Evolutionary conservation across 2,888 invertebrate genomes (phyloP).

Genomic region (Eilema griseolum): DNA sequence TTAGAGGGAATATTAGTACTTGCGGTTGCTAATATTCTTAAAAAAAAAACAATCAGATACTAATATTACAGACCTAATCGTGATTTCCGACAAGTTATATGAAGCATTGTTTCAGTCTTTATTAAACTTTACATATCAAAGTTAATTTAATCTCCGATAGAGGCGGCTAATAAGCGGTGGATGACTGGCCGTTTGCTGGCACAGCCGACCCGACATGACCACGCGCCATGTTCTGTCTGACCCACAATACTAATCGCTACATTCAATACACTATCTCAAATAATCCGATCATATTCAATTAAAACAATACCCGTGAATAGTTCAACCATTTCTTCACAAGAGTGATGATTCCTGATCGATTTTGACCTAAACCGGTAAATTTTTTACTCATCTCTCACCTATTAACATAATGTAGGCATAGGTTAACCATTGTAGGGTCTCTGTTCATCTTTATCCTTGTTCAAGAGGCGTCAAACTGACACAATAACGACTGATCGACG

Average conservation of each 20-base stretch:
- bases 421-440: neutral
- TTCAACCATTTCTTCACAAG: constrained; percentile 29
- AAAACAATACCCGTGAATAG: constrained; percentile 30
- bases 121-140: constrained; percentile 74
- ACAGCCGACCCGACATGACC: constrained; percentile 63
- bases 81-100: constrained; percentile 16
- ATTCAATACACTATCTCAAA: constrained; percentile 55
- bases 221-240: constrained; percentile 65
- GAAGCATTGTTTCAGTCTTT: constrained; percentile 73
- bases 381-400: neutral
- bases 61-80: neutral
- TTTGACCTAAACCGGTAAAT: neutral
- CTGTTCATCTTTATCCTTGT: neutral
- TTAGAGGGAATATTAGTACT: too few species aligned
- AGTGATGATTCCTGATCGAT: neutral
- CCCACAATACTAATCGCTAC: constrained; percentile 63
- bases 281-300: constrained; percentile 40
- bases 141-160: constrained; percentile 81
- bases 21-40: too few species aligned
- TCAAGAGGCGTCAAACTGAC: constrained; percentile 49
- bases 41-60: neutral
- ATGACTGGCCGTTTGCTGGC: constrained; percentile 77
- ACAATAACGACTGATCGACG: constrained; percentile 74
- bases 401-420: neutral
- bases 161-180: constrained; percentile 77